phyloP scores from a whole-genome alignment of 2,797 vertebrate genomes.

The Pseudocheirus occidentalis region DNA sequence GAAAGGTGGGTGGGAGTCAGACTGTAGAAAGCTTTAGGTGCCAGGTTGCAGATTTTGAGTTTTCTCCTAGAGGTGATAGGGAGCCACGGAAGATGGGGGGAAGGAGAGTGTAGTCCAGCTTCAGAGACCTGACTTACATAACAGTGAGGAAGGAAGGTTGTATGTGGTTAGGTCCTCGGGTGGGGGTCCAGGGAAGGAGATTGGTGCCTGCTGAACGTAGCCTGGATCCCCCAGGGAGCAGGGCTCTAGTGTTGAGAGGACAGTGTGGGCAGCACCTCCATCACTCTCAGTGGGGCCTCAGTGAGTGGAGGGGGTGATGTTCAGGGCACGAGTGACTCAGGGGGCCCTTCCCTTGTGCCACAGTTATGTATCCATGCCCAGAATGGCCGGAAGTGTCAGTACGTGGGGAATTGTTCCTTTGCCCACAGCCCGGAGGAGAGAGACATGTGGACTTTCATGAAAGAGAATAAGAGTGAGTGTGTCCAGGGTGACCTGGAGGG shows the following conservation, averaged over 20 bases:
- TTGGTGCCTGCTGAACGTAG: not conserved
- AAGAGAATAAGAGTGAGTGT: constrained; percentile 93
- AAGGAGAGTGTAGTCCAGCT: not conserved
- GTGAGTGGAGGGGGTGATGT: fast-evolving
- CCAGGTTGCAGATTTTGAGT: not conserved
- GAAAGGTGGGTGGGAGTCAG: not conserved
- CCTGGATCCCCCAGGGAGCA: not conserved
- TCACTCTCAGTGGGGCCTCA: not conserved
- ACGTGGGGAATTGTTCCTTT: constrained; percentile 93
- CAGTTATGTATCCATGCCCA: constrained; percentile 94
- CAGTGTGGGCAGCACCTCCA: not conserved
- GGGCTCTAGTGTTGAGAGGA: not conserved
- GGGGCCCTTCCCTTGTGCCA: not conserved
- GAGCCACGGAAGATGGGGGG: not conserved
- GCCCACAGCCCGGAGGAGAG: constrained; percentile 96
- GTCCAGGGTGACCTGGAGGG: not conserved
- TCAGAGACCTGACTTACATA: not conserved
- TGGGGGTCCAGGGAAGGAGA: too few species aligned
- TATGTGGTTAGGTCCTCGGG: too few species aligned
- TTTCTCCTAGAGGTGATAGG: not conserved
- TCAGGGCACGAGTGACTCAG: not conserved
- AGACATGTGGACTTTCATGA: constrained; percentile 99
- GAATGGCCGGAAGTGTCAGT: constrained; percentile 92
- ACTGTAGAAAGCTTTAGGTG: not conserved
- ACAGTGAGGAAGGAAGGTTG: not conserved